phyloP scores from a whole-genome alignment of 1,140 invertebrate genomes.

The Sweltsa coloradensis region DNA sequence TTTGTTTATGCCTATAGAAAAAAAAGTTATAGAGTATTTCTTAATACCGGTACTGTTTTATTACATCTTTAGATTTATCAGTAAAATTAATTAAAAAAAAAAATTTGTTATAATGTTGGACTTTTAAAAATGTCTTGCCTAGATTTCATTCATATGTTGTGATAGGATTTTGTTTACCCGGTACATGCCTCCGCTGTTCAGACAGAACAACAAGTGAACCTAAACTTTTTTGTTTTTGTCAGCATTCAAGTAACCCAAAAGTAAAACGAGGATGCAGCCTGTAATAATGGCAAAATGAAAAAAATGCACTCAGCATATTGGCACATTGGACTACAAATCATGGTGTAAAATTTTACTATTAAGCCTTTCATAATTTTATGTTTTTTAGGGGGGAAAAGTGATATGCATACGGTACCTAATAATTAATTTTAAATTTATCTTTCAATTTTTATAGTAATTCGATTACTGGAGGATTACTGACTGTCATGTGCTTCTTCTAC shows the following conservation, averaged over 20 bases:
- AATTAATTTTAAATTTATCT: slow-evolving; percentile 7
- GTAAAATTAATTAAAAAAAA: neutral
- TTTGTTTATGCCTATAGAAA: too few relatives aligned
- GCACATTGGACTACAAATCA: too few relatives aligned
- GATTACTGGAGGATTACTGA: slow-evolving; percentile 52
- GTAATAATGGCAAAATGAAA: too few relatives aligned
- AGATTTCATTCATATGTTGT: neutral
- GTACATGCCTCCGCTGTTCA: too few relatives aligned
- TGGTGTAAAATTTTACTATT: too few relatives aligned
- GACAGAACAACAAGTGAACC: too few relatives aligned
- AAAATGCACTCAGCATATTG: too few relatives aligned
- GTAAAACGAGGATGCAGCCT: too few relatives aligned
- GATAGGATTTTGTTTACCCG: neutral
- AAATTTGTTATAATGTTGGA: neutral
- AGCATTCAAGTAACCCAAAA: too few relatives aligned
- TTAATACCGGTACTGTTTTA: too few relatives aligned
- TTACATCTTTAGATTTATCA: neutral
- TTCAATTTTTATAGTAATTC: slow-evolving; percentile 38
- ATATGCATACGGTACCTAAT: neutral
- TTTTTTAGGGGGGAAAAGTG: neutral
- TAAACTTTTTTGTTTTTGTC: too few relatives aligned
- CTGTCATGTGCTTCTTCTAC: slow-evolving; percentile 55
- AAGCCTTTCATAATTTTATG: neutral
- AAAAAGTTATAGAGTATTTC: too few relatives aligned
- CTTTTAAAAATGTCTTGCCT: neutral